phyloP scores from a whole-genome alignment of 2,888 invertebrate species.

The Nemotelus pantherinus region DNA sequence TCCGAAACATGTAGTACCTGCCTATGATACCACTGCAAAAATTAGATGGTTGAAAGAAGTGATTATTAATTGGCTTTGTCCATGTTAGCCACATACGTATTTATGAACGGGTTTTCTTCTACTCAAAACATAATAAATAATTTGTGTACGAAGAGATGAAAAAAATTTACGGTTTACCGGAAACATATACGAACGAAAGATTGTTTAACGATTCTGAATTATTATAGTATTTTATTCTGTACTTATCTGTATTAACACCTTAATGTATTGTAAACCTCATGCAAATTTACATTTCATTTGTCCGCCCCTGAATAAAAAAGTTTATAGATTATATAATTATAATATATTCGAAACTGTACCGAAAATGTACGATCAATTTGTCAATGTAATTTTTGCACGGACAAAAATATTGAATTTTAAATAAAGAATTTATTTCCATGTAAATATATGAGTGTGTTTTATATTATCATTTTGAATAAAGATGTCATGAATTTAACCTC shows the following conservation, averaged over 20 bases:
- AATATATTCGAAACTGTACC: neutral
- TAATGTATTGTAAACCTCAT: too few relatives aligned
- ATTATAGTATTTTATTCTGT: too few relatives aligned
- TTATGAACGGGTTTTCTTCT: constrained; percentile 3
- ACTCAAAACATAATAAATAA: neutral
- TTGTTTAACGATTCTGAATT: constrained; percentile 30
- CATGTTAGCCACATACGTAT: constrained; percentile 34
- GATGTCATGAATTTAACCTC: too few relatives aligned
- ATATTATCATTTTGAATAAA: too few relatives aligned
- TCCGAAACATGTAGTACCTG: neutral
- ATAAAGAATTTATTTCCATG: too few relatives aligned
- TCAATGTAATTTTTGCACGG: neutral
- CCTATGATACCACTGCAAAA: neutral
- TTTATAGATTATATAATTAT: neutral
- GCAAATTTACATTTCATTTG: too few relatives aligned
- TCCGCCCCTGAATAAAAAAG: neutral
- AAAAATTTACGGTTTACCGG: neutral
- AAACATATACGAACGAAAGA: constrained; percentile 2
- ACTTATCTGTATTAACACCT: too few relatives aligned
- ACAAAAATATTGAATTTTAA: neutral
- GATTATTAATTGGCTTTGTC: constrained; percentile 11
- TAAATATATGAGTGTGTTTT: too few relatives aligned
- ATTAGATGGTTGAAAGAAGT: constrained; percentile 26
- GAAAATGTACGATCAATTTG: neutral
- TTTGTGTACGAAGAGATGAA: constrained; percentile 30